These are phyloP conservation scores for Riparia riparia DNA, from an alignment of 2,113 vertebrate genomes.

Conservation along the genomic window DNA sequence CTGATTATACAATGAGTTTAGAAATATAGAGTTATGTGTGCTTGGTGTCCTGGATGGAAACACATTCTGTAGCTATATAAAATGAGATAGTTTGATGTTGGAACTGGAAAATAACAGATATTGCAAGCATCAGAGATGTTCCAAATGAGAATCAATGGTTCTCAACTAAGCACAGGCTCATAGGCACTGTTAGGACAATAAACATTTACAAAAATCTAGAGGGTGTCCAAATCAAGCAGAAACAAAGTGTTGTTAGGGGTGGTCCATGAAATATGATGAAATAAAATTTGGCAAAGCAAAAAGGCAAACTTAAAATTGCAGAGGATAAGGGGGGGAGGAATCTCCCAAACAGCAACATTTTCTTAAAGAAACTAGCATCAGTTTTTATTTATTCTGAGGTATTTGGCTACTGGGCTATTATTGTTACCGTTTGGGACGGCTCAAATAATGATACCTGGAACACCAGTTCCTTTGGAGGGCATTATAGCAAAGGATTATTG, in stretches of 20 bases:
- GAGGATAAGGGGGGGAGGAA: background rate
- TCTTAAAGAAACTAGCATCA: background rate
- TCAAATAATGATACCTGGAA: no score
- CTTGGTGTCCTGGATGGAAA: conserved; percentile 9
- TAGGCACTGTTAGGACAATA: background rate
- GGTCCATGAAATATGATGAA: background rate
- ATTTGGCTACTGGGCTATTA: background rate
- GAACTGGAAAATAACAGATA: conserved; percentile 7
- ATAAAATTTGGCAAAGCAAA: background rate
- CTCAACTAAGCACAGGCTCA: background rate
- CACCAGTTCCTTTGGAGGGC: no score
- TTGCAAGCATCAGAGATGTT: background rate
- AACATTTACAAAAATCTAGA: background rate
- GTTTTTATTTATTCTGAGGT: background rate
- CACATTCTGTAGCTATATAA: background rate
- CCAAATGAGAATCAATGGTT: background rate
- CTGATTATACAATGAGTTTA: background rate
- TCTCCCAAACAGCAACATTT: background rate
- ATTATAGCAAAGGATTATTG: no score
- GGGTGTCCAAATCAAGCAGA: background rate
- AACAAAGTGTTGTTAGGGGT: background rate
- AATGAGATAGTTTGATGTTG: background rate
- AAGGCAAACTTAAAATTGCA: background rate
- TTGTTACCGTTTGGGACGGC: no score
- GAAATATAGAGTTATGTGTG: background rate